These are phyloP conservation scores for Apomyelois bistriatella DNA, from an alignment of 2,888 invertebrate species.

Conservation along the genomic window DNA sequence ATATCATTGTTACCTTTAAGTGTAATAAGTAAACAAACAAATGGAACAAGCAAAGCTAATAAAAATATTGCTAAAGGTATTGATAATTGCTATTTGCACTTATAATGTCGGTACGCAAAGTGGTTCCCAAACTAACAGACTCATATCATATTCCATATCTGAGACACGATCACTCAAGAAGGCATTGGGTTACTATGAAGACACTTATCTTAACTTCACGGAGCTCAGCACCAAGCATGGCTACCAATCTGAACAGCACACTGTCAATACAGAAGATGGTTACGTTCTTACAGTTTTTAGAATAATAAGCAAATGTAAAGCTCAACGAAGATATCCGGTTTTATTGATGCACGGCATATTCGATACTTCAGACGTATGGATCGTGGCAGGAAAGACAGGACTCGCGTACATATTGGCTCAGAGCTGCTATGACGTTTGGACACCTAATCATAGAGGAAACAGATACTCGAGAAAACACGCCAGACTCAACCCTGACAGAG, in stretches of 20 bases:
- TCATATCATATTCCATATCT: conserved; percentile 45
- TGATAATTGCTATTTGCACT: conserved; percentile 28
- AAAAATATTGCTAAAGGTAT: conserved; percentile 23
- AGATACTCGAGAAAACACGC: conserved; percentile 80
- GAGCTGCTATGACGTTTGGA: conserved; percentile 76
- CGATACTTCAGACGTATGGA: conserved; percentile 53
- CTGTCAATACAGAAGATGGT: conserved; percentile 51
- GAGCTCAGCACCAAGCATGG: conserved; percentile 51
- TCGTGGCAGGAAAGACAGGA: conserved; percentile 44
- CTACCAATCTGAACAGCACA: conserved; percentile 44
- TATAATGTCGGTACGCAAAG: conserved; percentile 26
- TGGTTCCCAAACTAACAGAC: conserved; percentile 25
- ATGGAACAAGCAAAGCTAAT: conserved; percentile 30
- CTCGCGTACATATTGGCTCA: conserved; percentile 62
- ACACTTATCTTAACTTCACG: conserved; percentile 57
- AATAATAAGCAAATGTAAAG: conserved; percentile 43
- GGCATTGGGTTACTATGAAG: conserved; percentile 53
- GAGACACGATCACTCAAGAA: conserved; percentile 48
- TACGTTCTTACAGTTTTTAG: conserved; percentile 53
- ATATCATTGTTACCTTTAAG: conserved; percentile 42
- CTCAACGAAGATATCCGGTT: conserved; percentile 38
- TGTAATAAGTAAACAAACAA: conserved; percentile 35
- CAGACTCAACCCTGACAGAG: conserved; percentile 51
- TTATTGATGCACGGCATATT: conserved; percentile 52
- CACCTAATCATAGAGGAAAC: conserved; percentile 79